A percentile compares a stretch with the other conserved stretches of the same genome.
These are phyloP conservation scores for Melangyna quadrimaculata DNA, from an alignment of 2,888 invertebrate genomes.

Conservation along the genomic window DNA sequence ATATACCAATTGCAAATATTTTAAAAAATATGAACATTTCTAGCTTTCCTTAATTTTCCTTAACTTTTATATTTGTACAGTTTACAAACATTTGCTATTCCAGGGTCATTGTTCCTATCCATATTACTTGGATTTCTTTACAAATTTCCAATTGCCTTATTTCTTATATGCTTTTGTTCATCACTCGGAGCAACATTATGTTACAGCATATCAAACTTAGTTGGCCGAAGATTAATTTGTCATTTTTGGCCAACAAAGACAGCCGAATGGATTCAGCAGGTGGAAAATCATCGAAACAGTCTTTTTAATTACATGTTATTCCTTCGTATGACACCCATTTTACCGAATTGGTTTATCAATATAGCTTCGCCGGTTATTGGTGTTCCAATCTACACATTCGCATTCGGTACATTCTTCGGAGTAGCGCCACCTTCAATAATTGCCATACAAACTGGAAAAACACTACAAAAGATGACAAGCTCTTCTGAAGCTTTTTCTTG, in stretches of 20 bases:
- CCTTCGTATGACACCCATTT: slow-evolving; percentile 96
- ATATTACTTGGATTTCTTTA: slow-evolving; percentile 98
- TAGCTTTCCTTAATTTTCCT: slow-evolving; percentile 75
- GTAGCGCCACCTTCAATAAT: slow-evolving; percentile 98
- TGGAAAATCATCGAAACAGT: slow-evolving; percentile 92
- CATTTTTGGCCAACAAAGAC: slow-evolving; percentile 95
- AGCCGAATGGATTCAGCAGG: slow-evolving; percentile 91
- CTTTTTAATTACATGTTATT: slow-evolving; percentile 98
- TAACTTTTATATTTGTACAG: slow-evolving; percentile 82
- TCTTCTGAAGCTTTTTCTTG: slow-evolving; percentile 93
- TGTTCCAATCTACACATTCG: slow-evolving; percentile 95
- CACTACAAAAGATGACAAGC: slow-evolving; percentile 94
- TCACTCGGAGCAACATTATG: slow-evolving; percentile 97
- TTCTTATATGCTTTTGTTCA: slow-evolving; percentile 95
- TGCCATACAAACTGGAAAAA: slow-evolving; percentile 98
- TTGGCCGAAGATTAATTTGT: slow-evolving; percentile 92
- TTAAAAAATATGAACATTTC: too few species aligned
- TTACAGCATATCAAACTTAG: slow-evolving; percentile 94
- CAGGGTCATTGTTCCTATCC: slow-evolving; percentile 98
- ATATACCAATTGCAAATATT: too few species aligned
- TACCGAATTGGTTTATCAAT: slow-evolving; percentile 97
- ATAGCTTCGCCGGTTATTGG: slow-evolving; percentile 97
- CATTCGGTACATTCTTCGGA: slow-evolving; percentile 96
- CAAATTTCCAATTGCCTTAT: slow-evolving; percentile 93
- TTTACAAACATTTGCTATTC: slow-evolving; percentile 99